Conservation (phyloP, 2,113 vertebrate species). For the Theristicus caerulescens region DNA sequence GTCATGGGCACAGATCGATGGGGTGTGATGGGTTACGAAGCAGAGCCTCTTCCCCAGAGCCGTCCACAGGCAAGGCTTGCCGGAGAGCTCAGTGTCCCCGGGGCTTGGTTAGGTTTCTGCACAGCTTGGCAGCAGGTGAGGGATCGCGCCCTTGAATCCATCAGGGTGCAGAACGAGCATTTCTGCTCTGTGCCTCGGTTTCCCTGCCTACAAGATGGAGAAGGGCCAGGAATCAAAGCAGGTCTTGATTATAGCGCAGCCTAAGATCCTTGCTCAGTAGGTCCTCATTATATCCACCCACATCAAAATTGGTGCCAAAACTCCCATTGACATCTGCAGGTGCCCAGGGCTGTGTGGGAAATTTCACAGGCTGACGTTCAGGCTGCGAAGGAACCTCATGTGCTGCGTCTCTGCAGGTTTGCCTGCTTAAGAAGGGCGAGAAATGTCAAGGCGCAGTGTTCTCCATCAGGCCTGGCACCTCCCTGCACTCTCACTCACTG, state of each 20-base stretch:
- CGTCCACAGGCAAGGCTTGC: background rate
- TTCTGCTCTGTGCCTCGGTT: background rate
- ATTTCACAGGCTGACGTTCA: background rate
- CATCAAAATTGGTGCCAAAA: background rate
- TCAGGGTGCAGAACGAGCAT: background rate
- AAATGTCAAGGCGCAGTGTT: background rate
- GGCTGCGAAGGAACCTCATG: background rate
- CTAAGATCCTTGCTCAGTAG: background rate
- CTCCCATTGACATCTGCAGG: background rate
- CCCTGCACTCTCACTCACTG: background rate
- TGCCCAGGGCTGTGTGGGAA: background rate
- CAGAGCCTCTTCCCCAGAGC: background rate
- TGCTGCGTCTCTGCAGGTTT: background rate
- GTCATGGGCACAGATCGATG: rapidly evolving
- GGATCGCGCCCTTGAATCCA: background rate
- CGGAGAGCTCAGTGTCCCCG: background rate
- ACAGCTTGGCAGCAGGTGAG: background rate
- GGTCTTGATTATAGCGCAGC: background rate
- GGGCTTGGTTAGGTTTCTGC: background rate
- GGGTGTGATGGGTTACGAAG: background rate
- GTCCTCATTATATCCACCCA: background rate
- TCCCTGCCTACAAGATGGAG: background rate
- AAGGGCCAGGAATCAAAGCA: background rate
- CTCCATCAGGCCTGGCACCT: background rate
- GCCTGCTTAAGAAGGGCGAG: background rate